phyloP scores from a whole-genome alignment of 2,888 invertebrate genomes.

The Mythimna vitellina region DNA sequence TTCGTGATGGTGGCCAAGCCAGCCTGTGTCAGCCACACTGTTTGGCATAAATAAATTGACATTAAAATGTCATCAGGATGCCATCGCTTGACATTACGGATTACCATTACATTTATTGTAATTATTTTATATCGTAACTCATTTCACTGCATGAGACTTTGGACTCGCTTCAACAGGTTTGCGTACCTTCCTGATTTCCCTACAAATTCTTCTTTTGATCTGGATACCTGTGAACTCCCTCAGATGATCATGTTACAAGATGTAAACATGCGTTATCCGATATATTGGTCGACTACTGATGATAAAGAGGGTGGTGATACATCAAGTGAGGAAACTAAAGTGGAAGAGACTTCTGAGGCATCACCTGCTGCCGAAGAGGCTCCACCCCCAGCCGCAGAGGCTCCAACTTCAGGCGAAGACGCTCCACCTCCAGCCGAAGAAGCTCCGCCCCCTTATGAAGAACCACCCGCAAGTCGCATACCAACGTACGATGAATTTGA shows the following conservation, averaged over 20 bases:
- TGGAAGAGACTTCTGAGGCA: conserved; percentile 8
- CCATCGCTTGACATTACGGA: not conserved
- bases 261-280: not conserved
- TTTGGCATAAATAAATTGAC: not conserved
- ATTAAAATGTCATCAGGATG: conserved; percentile 50
- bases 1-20: too few species aligned
- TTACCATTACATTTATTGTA: conserved; percentile 24
- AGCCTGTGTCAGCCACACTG: too few species aligned
- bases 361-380: not conserved
- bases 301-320: conserved; percentile 17
- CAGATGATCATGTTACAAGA: conserved; percentile 9
- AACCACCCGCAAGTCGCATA: conserved; percentile 60
- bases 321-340: conserved; percentile 12
- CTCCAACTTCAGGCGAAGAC: not conserved
- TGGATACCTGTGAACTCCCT: not conserved
- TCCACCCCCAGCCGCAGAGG: not conserved
- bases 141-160: conserved; percentile 34
- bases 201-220: not conserved
- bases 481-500: conserved; percentile 74
- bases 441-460: not conserved
- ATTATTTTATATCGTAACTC: conserved; percentile 42
- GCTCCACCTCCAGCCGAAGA: not conserved
- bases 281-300: conserved; percentile 1
- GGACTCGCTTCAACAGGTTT: conserved; percentile 12
- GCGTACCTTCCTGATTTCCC: conserved; percentile 6